These are phyloP conservation scores for Drosophila auraria DNA, from an alignment of 1,140 invertebrate genomes.

Conservation along the genomic window DNA sequence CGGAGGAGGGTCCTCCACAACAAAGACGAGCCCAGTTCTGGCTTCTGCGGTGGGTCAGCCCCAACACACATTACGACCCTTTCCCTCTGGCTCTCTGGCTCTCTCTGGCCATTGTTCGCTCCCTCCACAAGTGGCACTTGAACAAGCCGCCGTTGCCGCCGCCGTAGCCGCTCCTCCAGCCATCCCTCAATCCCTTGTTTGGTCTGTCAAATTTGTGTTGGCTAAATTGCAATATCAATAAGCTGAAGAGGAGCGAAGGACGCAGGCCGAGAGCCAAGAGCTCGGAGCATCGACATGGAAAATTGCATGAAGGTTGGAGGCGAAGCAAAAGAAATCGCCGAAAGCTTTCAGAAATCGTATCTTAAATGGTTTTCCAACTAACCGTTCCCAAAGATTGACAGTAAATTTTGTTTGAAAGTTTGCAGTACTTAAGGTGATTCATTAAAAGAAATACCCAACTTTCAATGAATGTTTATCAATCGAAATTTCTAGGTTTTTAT, in stretches of 20 bases:
- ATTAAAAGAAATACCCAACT: neutral
- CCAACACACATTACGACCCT: slow-evolving; percentile 40
- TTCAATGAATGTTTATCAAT: neutral
- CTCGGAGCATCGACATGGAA: slow-evolving; percentile 18
- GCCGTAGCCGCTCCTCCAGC: neutral
- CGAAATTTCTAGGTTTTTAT: neutral
- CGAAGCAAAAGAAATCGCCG: neutral
- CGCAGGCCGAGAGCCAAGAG: neutral
- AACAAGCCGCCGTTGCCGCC: neutral
- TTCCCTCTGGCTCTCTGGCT: slow-evolving; percentile 2
- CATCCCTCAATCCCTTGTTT: slow-evolving; percentile 17
- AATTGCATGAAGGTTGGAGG: slow-evolving; percentile 7
- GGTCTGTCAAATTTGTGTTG: slow-evolving; percentile 60
- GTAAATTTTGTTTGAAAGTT: too few species aligned
- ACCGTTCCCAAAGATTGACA: neutral
- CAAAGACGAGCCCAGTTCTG: slow-evolving; percentile 30
- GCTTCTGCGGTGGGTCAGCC: slow-evolving; percentile 33
- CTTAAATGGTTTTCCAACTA: too few species aligned
- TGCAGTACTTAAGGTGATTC: neutral
- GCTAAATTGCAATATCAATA: slow-evolving; percentile 76
- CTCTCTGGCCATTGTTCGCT: neutral
- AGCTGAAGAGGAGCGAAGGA: slow-evolving; percentile 24
- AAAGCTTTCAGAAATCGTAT: neutral
- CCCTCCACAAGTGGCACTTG: slow-evolving; percentile 38
- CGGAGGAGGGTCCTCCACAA: neutral